phyloP scores from a whole-genome alignment of 2,113 vertebrate species.

The Vulpes ferrilata region DNA sequence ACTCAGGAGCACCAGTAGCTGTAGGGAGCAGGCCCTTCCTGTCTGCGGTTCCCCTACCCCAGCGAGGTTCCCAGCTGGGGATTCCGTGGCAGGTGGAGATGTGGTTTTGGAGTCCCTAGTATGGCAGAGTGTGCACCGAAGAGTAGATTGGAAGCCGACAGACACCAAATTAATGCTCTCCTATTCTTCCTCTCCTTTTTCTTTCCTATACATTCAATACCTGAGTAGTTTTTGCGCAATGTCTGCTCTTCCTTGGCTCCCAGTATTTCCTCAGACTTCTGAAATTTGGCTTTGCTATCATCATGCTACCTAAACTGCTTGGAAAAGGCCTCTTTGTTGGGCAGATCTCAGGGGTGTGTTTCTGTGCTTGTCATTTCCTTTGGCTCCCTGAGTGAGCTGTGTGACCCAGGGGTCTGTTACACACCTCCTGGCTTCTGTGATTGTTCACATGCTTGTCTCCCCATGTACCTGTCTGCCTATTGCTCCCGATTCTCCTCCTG shows the following conservation, averaged over 20 bases:
- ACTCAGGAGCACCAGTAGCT: background rate
- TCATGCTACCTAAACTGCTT: background rate
- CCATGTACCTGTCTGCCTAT: fast-evolving
- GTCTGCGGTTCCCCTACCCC: background rate
- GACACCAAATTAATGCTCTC: background rate
- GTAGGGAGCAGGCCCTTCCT: background rate
- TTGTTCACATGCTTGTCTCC: background rate
- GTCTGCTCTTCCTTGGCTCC: background rate
- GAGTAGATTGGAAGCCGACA: no score
- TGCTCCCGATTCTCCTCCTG: background rate
- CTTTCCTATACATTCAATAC: background rate
- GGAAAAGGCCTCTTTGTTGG: background rate
- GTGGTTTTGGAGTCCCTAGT: background rate
- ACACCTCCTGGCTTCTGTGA: background rate
- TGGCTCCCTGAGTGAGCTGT: background rate
- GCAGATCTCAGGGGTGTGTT: background rate
- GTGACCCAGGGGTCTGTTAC: background rate
- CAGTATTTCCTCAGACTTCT: background rate
- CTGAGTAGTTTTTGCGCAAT: background rate
- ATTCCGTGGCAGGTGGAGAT: background rate
- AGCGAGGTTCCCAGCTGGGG: background rate
- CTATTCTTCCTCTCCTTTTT: background rate
- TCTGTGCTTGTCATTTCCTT: background rate
- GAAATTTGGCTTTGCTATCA: background rate
- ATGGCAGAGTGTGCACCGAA: background rate